Base-by-base conservation (phyloP, 2,113 vertebrate genomes). In the Solea senegalensis region DNA sequence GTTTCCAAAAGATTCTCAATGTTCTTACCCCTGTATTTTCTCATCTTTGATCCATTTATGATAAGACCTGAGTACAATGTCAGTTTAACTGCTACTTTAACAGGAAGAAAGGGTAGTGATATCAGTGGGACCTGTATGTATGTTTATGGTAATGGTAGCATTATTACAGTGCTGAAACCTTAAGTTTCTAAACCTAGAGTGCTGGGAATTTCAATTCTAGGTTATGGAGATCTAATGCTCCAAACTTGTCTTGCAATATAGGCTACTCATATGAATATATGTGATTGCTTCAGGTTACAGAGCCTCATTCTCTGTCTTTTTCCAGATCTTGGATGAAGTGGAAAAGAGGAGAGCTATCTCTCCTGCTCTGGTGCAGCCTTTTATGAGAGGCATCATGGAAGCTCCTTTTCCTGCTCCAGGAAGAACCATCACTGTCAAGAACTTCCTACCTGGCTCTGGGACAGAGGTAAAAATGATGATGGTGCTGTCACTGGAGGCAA, bases 381-480 rank as follows among this genome's bases (percentile, higher is more conserved):
- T 99, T 65, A 99, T 99, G 97, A 95, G 97, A 82, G 96, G 96
- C 48, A 95, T 99, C 67, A 96, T 99, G 95, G 97, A 99, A 74
- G 97, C 97, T 61, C 97, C 97, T 5, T 98, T 99, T 81, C 97
- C 97, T 12, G 96, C 97, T 66, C 93, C 97, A 65, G 97, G 97
- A 39, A 92, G 96, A 63, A 99, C 95, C 0, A 96, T 99, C 81
- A 89, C 93, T 7, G 95, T 99, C 86, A 99, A 96, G 89, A 99
- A 97, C 92, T 99, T 98, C 84, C 90, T 99, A 54, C 97, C 97
- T 4, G 97, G 97, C 44, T 97, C 97, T 7, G 97, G 97, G 68
- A 99, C 95, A 15, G 97, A 98, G 95, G 97, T 98, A 82, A 74
- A 21, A 64, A 28, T 10, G 53, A 58, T 27, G 10, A 62, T 27